Conservation (phyloP, 2,797 vertebrate species). For the Acropternis orthonyx region DNA sequence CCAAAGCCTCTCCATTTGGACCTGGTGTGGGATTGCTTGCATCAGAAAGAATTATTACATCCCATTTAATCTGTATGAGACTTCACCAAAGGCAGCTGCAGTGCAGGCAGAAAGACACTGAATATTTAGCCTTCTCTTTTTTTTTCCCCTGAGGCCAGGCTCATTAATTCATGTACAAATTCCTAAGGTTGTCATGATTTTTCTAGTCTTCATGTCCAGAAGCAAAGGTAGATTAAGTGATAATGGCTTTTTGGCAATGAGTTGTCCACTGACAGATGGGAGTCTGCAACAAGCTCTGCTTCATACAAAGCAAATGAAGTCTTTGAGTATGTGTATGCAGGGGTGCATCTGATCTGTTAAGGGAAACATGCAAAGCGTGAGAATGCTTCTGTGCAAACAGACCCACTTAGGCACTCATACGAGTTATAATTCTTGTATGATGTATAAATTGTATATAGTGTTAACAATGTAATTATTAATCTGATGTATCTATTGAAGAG, state of each 20-base stretch:
- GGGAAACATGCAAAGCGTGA: neutral
- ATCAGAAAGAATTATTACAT: neutral
- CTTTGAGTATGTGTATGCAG: neutral
- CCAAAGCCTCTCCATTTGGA: constrained; percentile 23
- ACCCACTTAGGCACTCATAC: neutral
- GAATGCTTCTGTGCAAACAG: neutral
- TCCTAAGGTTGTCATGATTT: neutral
- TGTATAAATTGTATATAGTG: no score
- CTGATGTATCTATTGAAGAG: neutral
- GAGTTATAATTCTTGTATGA: neutral
- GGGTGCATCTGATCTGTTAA: neutral
- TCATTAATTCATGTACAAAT: neutral
- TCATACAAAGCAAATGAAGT: neutral
- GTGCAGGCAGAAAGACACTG: neutral
- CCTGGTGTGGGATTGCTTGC: constrained; percentile 38
- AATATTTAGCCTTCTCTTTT: neutral
- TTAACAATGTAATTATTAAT: neutral
- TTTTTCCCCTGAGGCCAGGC: neutral
- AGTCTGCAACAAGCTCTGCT: neutral
- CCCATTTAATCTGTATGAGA: neutral
- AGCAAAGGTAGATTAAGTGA: neutral
- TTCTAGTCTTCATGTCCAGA: neutral
- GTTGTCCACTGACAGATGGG: neutral
- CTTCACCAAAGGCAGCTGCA: constrained; percentile 39
- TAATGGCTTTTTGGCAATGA: neutral